Base-by-base conservation (phyloP, 2,888 invertebrate species). In the Gari tellinella region DNA sequence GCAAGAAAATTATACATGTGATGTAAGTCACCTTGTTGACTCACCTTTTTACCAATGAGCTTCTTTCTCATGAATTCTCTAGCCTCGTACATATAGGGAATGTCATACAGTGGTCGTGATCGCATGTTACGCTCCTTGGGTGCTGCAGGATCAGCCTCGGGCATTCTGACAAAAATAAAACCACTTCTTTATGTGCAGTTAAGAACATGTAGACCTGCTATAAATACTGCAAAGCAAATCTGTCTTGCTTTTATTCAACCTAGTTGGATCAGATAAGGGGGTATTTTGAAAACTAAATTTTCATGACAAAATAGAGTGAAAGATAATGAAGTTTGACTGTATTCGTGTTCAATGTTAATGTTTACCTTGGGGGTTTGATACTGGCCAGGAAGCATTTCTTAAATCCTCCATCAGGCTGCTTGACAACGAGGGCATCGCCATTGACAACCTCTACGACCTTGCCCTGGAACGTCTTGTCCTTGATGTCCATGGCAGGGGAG, bases 71-170 rank as follows among this genome's bases (percentile, higher is more conserved):
- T 93, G 91, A 96, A 99, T 93, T 99, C 99, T 60, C 99, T 95
- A 0, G 99, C 98, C 92, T 99, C 99, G 91, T 96, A 99, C 97
- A 99, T 97, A 95, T 96, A 98, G 1, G 99, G 99, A 89, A 99
- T 96, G 91, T 99, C 99, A 91, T 99, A 99, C 0, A 99, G 94
- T 0, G 99, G 97, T 86, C 97, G 73, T 19, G 87, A 69, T 60
- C 89, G 80, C 56, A 84, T 83, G 57, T 78, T 84, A 23, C 68
- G 55, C 48, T 77, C 75, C 51, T 75, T 81, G 25, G 58, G 51
- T 37, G 73, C 43, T 19, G 55, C 70, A 4, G 55, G n/a, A 5
- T 74, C 72, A 21, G 48, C 45, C 40, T 48, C 67, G 17, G 23
- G 19, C 17, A 63, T 67, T 45, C 57, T 57, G 4, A 10, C 4